phyloP scores from a whole-genome alignment of 2,797 vertebrate species.

The Sebastes oblongus region DNA sequence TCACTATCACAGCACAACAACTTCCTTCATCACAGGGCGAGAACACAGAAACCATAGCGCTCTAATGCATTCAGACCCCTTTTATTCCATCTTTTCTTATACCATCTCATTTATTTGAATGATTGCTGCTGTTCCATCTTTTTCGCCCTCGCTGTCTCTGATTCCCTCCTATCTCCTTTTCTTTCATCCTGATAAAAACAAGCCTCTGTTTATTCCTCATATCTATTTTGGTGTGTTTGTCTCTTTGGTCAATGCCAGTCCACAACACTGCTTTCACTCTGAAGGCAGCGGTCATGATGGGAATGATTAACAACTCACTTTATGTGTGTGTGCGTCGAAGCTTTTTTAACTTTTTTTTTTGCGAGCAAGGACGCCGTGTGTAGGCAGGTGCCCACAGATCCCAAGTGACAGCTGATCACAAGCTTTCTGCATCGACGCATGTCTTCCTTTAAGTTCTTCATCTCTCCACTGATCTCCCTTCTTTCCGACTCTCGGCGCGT shows the following conservation, averaged over 20 bases:
- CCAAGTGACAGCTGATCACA: slow-evolving; percentile 58
- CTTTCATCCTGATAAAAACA: slow-evolving; percentile 25
- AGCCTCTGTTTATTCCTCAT: slow-evolving; percentile 21
- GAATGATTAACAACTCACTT: slow-evolving; percentile 21
- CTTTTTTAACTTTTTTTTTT: slow-evolving; percentile 7
- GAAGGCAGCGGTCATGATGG: background rate
- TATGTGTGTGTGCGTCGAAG: background rate
- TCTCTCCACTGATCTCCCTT: slow-evolving; percentile 43
- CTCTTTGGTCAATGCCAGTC: background rate
- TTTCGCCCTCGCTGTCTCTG: slow-evolving; percentile 4
- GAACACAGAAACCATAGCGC: slow-evolving; percentile 38
- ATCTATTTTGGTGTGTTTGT: slow-evolving; percentile 33
- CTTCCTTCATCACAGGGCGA: slow-evolving; percentile 64
- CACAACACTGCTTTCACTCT: background rate
- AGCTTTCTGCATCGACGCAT: slow-evolving; percentile 12
- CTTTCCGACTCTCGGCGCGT: slow-evolving; percentile 16
- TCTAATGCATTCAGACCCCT: slow-evolving; percentile 51
- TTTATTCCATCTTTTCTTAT: slow-evolving; percentile 39
- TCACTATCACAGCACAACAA: slow-evolving; percentile 69
- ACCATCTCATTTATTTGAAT: slow-evolving; percentile 47
- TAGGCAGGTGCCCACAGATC: slow-evolving; percentile 35
- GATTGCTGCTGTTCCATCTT: slow-evolving; percentile 40
- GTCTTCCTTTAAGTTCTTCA: slow-evolving; percentile 49
- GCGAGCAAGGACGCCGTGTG: background rate
- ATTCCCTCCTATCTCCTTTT: background rate